Evolutionary conservation across 2,113 vertebrate genomes (phyloP).

Genomic region (Sterrhoptilus dennistouni): DNA sequence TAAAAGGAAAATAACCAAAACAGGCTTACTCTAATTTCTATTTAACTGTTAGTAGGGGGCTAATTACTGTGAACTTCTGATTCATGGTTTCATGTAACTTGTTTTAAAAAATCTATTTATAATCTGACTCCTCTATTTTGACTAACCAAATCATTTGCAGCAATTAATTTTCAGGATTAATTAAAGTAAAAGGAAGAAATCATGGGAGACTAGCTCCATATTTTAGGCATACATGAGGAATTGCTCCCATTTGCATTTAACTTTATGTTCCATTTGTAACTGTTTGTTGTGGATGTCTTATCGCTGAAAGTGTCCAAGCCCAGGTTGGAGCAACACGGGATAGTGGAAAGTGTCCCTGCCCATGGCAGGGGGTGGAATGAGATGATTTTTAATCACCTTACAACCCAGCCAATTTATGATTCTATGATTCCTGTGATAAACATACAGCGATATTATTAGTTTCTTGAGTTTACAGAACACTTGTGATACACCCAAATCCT

Average conservation of each 20-base stretch:
- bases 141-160: slow-evolving; percentile 18
- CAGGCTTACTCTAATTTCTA: background rate
- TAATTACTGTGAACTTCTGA: slow-evolving; percentile 27
- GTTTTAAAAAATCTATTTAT: background rate
- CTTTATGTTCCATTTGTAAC: background rate
- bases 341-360: background rate
- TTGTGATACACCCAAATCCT: background rate
- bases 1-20: background rate
- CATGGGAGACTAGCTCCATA: background rate
- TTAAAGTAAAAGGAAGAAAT: background rate
- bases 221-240: background rate
- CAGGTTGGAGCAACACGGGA: background rate
- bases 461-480: background rate
- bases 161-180: slow-evolving; percentile 36
- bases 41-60: background rate
- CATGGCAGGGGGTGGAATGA: background rate
- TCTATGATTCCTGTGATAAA: background rate
- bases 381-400: background rate
- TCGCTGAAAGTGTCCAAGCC: background rate
- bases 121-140: slow-evolving; percentile 26
- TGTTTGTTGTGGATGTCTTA: background rate
- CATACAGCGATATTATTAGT: background rate
- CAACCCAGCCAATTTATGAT: background rate
- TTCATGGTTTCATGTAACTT: background rate
- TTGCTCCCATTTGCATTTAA: background rate